Evolutionary conservation across 2,797 vertebrate genomes (phyloP), one percentile per base, ranked within the genome.

Genomic region (Arremon brunneinucha): DNA sequence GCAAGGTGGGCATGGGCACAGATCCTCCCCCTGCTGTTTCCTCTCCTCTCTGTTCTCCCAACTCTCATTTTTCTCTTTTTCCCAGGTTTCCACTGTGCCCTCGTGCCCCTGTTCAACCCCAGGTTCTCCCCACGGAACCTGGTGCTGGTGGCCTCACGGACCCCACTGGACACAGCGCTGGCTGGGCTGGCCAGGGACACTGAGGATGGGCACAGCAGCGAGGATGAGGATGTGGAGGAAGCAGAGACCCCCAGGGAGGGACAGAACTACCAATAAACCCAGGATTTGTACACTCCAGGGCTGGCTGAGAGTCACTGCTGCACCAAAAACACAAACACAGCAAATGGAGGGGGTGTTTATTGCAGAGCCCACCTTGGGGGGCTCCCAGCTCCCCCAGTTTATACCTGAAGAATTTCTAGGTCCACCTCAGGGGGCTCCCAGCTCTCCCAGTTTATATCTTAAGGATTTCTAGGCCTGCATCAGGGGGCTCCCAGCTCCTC

Each of bases 71-170:
- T 23, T 21, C 16, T 10, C 12, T 5, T 11, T 74, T 30, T 22
- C 44, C 17, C 96, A 99, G 99, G 99, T 79, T 97, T 99, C 86
- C 93, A 98, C 19, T 98, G 98, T 19, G 98, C 98, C 63, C 97
- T 99, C 3, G 80, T 99, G 64, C 99, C 99, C 27, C 98, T 99
- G 70, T 99, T 99, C 69, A 90, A 99, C 84, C 99, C 99, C 1
- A 93, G 93, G 4, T 96, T 99, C 62, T 99, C 99, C 9, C 99
- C 99, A 0, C 98, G 99, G 70, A 99, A 99, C 96, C 95, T 99
- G 92, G 99, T 99, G 41, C 98, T 99, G 82, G 98, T 99, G 89
- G 98, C 98, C 0, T 87, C 98, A 5, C 99, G 99, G 94, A 59
- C 64, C 3, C 86, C 74, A 1, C 78, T 96, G 84, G 94, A 43